Conservation (phyloP, 2,888 invertebrate species). For the Aphodius granarius region DNA sequence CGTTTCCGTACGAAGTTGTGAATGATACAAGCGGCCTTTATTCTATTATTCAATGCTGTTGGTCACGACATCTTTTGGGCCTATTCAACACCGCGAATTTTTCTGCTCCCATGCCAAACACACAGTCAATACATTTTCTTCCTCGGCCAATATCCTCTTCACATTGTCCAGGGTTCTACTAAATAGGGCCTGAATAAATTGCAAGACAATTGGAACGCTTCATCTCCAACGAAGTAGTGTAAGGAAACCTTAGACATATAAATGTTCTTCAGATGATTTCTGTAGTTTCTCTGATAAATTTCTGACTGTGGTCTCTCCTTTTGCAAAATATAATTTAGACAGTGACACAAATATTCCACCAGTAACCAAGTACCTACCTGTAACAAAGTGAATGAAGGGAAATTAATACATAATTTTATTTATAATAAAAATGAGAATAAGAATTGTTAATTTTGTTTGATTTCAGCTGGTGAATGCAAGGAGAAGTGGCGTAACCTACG, state of each 20-base stretch:
- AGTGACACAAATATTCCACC: too few relatives aligned
- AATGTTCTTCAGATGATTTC: constrained; percentile 26
- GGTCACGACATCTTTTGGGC: too few relatives aligned
- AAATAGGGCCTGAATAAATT: constrained; percentile 39
- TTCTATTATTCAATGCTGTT: too few relatives aligned
- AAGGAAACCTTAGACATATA: constrained; percentile 30
- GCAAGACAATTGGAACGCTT: constrained; percentile 34
- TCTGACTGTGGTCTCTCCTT: not conserved
- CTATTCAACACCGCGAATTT: too few relatives aligned
- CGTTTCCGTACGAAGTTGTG: constrained; percentile 29
- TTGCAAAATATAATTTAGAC: constrained; percentile 6
- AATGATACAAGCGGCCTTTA: not conserved
- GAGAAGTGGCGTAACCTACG: constrained; percentile 33
- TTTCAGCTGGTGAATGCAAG: constrained; percentile 24
- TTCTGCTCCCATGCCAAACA: constrained; percentile 34
- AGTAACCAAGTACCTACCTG: not conserved
- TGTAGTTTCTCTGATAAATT: not conserved
- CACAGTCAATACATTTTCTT: constrained; percentile 28
- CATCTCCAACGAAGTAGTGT: constrained; percentile 33
- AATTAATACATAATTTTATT: not conserved
- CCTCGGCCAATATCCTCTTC: constrained; percentile 32
- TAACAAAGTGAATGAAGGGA: not conserved
- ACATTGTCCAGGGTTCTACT: constrained; percentile 31
- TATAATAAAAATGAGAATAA: not conserved
- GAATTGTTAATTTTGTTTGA: not conserved